phyloP scores from a whole-genome alignment of 2,113 vertebrate species.

The Dromiciops gliroides region DNA sequence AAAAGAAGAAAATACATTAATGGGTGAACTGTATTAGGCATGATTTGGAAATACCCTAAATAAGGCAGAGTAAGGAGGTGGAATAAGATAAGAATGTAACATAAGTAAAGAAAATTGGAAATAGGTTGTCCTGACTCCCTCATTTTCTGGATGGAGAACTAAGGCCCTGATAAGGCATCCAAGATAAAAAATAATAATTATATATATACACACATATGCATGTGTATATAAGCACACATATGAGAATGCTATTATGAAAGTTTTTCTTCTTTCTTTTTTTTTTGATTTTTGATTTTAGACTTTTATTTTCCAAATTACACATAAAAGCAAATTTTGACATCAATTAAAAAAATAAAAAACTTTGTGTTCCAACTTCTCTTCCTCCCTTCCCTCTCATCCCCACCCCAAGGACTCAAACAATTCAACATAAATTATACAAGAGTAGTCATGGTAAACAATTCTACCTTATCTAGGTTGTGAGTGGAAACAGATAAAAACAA shows the following conservation, averaged over 20 bases:
- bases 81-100: background rate
- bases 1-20: background rate
- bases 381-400: too few relatives aligned
- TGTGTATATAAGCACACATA: background rate
- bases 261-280: too few relatives aligned
- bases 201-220: background rate
- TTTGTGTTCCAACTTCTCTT: too few relatives aligned
- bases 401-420: too few relatives aligned
- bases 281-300: too few relatives aligned
- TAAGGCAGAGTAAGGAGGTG: background rate
- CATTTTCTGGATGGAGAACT: background rate
- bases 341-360: too few relatives aligned
- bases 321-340: too few relatives aligned
- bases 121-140: background rate
- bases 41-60: background rate
- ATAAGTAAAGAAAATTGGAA: background rate
- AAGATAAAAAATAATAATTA: background rate
- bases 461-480: too few relatives aligned
- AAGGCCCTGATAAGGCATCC: background rate
- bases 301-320: too few relatives aligned
- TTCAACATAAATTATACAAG: too few relatives aligned
- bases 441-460: too few relatives aligned
- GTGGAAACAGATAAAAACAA: too few relatives aligned
- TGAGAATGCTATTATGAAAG: background rate
- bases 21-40: background rate